Evolutionary conservation across 2,113 vertebrate genomes (phyloP).

Genomic region (Gallinago undulata): DNA sequence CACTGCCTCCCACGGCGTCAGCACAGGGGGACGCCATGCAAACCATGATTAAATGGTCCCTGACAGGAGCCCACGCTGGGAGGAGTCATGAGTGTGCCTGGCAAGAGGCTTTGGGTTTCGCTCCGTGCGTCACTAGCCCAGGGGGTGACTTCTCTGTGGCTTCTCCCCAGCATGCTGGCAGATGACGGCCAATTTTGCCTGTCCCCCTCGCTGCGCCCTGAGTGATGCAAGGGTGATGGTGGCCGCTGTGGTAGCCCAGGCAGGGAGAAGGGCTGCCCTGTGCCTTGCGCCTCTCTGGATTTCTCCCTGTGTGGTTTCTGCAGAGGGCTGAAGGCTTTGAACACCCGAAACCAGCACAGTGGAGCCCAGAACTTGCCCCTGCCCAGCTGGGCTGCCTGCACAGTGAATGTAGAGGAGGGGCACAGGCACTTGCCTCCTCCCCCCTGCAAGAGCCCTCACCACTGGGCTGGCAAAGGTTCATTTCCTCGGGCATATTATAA

Average conservation of each 20-base stretch:
- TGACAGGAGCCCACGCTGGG: rapidly evolving
- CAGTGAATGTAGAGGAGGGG: neutral
- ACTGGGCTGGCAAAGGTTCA: neutral
- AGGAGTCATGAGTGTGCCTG: neutral
- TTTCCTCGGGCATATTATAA: neutral
- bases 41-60: neutral
- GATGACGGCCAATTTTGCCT: neutral
- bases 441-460: neutral
- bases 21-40: neutral
- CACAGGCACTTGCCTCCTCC: neutral
- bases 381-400: neutral
- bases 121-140: neutral
- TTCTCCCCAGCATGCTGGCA: neutral
- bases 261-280: neutral
- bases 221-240: neutral
- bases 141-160: neutral
- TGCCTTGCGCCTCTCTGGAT: neutral
- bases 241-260: neutral
- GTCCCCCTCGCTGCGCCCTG: neutral
- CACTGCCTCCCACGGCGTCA: neutral
- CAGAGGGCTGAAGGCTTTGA: neutral
- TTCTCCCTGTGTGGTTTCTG: neutral
- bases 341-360: neutral
- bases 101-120: neutral
- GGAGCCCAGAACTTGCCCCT: neutral